These are phyloP conservation scores for Octopus sinensis DNA, from an alignment of 1,140 invertebrate genomes.

Conservation along the genomic window DNA sequence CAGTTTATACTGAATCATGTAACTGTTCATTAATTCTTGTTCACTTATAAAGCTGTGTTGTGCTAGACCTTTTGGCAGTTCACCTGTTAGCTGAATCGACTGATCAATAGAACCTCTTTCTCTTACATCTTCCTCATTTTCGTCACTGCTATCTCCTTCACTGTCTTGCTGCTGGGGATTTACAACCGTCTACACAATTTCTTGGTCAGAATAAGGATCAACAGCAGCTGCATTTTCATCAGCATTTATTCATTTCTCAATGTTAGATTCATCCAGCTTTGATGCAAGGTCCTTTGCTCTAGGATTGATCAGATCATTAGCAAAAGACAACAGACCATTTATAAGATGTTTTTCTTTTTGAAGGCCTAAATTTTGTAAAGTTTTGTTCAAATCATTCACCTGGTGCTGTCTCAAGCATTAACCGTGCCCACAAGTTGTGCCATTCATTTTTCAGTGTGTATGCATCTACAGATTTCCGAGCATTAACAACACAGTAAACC, in stretches of 20 bases:
- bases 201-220: neutral
- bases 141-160: neutral
- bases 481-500: slow-evolving; percentile 7
- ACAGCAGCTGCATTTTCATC: neutral
- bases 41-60: neutral
- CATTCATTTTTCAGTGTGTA: neutral
- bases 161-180: slow-evolving; percentile 1
- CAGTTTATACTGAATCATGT: neutral
- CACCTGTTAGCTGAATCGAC: slow-evolving; percentile 1
- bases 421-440: neutral
- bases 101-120: neutral
- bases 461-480: neutral
- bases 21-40: neutral
- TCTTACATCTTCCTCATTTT: neutral
- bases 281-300: neutral
- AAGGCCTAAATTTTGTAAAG: slow-evolving; percentile 2
- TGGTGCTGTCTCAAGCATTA: neutral
- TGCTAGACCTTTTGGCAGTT: neutral
- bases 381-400: slow-evolving; percentile 5
- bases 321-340: neutral
- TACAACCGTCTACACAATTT: slow-evolving; percentile 1
- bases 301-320: slow-evolving; percentile 5
- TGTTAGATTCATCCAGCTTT: slow-evolving; percentile 2
- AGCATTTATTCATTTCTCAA: neutral
- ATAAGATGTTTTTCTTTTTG: neutral